Evolutionary conservation across 64 coral and sea anemone genomes (phyloP).

Genomic region (Actinia equina): DNA sequence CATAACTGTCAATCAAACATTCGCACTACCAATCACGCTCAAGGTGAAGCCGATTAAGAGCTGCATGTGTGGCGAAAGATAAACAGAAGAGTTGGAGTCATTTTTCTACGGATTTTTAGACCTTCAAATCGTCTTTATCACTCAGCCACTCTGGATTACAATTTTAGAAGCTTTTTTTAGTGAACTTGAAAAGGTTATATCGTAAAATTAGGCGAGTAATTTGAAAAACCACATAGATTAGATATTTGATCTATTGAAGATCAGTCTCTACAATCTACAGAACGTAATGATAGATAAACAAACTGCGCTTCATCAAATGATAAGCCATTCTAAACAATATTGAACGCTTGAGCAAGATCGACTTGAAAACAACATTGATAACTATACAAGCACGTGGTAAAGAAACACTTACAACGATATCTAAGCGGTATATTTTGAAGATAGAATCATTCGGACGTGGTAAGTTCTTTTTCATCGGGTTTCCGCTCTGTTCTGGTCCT

Average conservation of each 20-base stretch:
- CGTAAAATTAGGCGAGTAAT: constrained; percentile 4
- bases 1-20: constrained; percentile 43
- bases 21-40: constrained; percentile 53
- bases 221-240: constrained; percentile 28
- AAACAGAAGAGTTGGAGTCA: constrained; percentile 28
- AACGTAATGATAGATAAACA: constrained; percentile 10
- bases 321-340: not conserved
- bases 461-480: constrained; percentile 53
- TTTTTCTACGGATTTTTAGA: constrained; percentile 21
- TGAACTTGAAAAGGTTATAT: not conserved
- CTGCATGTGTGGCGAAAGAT: constrained; percentile 60
- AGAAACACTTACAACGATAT: not conserved
- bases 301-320: not conserved
- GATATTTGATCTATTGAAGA: constrained; percentile 39
- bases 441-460: constrained; percentile 32
- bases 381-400: not conserved
- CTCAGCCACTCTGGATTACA: not conserved
- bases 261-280: constrained; percentile 4
- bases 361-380: not conserved
- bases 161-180: not conserved
- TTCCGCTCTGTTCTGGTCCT: constrained; percentile 34
- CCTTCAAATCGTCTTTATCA: constrained; percentile 25
- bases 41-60: constrained; percentile 34
- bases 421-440: not conserved
- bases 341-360: not conserved